A percentile compares a stretch with the other conserved stretches of the same genome.
phyloP scores from a whole-genome alignment of 2,113 vertebrate species.

The Empidonax alnorum region DNA sequence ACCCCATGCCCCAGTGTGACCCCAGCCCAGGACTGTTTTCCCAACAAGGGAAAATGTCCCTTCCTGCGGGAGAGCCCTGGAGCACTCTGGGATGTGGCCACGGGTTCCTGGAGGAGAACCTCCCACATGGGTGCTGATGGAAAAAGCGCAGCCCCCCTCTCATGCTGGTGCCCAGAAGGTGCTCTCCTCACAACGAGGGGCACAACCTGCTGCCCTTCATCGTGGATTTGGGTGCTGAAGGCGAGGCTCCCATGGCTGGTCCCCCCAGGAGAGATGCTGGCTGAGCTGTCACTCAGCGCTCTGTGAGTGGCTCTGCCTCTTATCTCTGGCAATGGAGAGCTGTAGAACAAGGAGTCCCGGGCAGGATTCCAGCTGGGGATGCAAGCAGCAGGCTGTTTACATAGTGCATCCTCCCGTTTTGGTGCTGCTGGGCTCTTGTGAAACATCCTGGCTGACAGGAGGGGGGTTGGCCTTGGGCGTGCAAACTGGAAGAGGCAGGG shows the following conservation, averaged over 20 bases:
- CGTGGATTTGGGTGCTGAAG: neutral
- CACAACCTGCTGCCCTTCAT: neutral
- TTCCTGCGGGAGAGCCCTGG: neutral
- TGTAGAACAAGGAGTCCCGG: neutral
- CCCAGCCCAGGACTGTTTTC: fast-evolving
- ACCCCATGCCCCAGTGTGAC: fast-evolving
- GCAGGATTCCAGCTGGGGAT: neutral
- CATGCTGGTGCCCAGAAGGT: neutral
- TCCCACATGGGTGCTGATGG: fast-evolving
- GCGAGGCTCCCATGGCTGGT: neutral
- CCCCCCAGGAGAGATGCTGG: neutral
- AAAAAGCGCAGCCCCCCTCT: neutral
- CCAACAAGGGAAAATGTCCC: fast-evolving
- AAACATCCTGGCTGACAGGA: neutral
- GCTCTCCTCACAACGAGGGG: neutral
- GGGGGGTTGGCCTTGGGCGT: neutral
- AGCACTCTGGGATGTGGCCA: neutral
- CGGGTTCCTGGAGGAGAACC: fast-evolving
- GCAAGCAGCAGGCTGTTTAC: neutral
- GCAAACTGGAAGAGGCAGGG: neutral
- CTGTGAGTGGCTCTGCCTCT: neutral
- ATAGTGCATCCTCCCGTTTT: fast-evolving
- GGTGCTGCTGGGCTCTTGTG: neutral
- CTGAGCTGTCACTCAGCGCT: fast-evolving
- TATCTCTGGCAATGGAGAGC: neutral